These are phyloP conservation scores for Argentina silus DNA, from an alignment of 2,797 vertebrate species.

Conservation along the genomic window DNA sequence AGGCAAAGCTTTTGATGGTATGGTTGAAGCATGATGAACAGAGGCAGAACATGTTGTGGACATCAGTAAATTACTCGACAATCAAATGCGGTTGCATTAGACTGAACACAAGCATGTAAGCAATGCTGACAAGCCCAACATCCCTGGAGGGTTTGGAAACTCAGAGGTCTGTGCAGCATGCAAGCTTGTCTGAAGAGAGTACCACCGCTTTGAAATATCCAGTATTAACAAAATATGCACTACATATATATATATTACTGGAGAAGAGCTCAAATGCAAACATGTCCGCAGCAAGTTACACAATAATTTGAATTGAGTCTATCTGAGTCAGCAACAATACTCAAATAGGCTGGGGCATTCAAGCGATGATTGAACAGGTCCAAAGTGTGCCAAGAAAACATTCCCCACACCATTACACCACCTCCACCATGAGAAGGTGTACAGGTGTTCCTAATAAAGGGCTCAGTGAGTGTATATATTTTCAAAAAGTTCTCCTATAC, in stretches of 20 bases:
- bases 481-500: too few species aligned
- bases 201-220: neutral
- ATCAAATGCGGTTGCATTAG: constrained; percentile 56
- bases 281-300: neutral
- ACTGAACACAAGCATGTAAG: constrained; percentile 51
- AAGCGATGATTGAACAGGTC: too few species aligned
- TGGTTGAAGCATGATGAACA: constrained; percentile 53
- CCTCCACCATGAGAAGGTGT: too few species aligned
- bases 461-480: too few species aligned
- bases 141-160: constrained; percentile 1
- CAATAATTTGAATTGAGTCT: neutral
- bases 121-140: constrained; percentile 47
- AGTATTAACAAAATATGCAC: neutral
- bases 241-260: neutral
- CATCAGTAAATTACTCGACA: constrained; percentile 58
- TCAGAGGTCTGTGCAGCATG: neutral
- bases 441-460: too few species aligned
- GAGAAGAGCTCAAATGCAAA: neutral
- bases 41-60: constrained; percentile 59
- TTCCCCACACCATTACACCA: too few species aligned
- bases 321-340: too few species aligned
- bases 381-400: too few species aligned
- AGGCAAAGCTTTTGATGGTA: constrained; percentile 63
- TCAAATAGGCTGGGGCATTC: too few species aligned
- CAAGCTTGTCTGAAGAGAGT: neutral